A percentile compares a stretch with the other conserved stretches of the same genome.
Conservation (phyloP, 2,113 vertebrate genomes). For the Sceloporus undulatus region DNA sequence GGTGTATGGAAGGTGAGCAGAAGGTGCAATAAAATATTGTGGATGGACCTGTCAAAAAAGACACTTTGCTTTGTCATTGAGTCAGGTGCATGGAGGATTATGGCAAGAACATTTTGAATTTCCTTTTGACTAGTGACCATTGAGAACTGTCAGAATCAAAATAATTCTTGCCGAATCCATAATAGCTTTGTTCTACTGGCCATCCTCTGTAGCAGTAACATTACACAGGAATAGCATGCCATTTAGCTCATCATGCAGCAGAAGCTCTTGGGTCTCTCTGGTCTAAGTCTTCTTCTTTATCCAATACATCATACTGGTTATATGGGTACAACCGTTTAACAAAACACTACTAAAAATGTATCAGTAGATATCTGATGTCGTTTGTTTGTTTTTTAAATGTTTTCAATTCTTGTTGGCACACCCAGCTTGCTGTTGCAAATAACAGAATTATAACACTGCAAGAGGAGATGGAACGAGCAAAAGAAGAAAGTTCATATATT, state of each 20-base stretch:
- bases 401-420: conserved; percentile 14
- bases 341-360: not conserved
- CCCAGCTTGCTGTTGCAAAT: conserved; percentile 95
- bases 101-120: not conserved
- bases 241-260: not conserved
- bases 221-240: not conserved
- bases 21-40: not conserved
- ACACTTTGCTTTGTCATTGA: not conserved
- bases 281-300: not conserved
- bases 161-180: not conserved
- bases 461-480: conserved; percentile 94
- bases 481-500: conserved; percentile 91
- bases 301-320: no score
- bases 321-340: not conserved
- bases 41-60: not conserved
- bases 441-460: conserved; percentile 98
- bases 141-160: not conserved
- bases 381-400: not conserved
- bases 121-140: not conserved
- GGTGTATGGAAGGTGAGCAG: not conserved
- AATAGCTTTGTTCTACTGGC: not conserved
- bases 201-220: not conserved
- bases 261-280: not conserved
- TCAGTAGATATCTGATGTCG: not conserved
- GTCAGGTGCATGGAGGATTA: not conserved